Conservation (phyloP, 1,140 invertebrate genomes). For the Cyclina sinensis region DNA sequence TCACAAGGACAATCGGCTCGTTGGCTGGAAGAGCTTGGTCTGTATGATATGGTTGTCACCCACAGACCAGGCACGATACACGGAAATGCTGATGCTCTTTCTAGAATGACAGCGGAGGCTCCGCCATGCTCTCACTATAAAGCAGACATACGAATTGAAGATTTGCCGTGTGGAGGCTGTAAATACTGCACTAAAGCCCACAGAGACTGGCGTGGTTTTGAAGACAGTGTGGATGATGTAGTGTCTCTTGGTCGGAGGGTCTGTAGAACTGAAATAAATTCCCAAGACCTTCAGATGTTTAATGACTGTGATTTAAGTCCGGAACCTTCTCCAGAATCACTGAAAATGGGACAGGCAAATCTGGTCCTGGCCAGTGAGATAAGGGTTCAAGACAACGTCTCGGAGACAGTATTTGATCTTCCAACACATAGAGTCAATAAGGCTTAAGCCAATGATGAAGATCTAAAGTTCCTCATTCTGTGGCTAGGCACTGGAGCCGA, state of each 20-base stretch:
- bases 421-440: not conserved
- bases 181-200: not conserved
- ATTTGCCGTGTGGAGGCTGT: conserved; percentile 43
- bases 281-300: not conserved
- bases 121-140: not conserved
- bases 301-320: not conserved
- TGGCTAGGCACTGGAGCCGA: not conserved
- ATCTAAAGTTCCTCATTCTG: not conserved
- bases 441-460: not conserved
- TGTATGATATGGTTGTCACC: conserved; percentile 73
- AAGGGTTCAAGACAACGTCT: not conserved
- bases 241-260: not conserved
- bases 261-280: not conserved
- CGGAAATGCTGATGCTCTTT: conserved; percentile 77
- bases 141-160: not conserved
- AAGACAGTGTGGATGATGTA: not conserved
- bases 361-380: not conserved
- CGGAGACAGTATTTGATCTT: not conserved
- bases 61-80: conserved; percentile 73
- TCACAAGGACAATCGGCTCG: conserved; percentile 71
- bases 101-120: conserved; percentile 28
- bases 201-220: not conserved
- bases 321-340: not conserved
- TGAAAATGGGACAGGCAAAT: not conserved
- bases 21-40: conserved; percentile 73